These are phyloP conservation scores for Enteromius treurensis DNA, from an alignment of 2,797 vertebrate genomes.

Conservation along the genomic window DNA sequence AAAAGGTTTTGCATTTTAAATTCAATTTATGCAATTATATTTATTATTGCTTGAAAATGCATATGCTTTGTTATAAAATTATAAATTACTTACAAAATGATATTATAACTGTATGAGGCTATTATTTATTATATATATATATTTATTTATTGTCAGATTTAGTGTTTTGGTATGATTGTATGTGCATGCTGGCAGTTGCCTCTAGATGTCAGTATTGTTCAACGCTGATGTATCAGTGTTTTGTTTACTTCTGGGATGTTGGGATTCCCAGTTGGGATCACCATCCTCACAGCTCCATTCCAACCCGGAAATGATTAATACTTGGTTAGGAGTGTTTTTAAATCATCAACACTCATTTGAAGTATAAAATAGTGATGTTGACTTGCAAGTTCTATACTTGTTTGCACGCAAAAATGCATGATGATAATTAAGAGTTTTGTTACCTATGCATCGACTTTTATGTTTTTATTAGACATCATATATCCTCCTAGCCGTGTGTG, in stretches of 20 bases:
- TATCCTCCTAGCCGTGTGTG: not conserved
- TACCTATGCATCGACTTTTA: not conserved
- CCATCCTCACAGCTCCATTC: not conserved
- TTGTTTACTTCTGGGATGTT: not conserved
- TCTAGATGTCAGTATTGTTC: conserved; percentile 41
- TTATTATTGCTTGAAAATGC: too few species aligned
- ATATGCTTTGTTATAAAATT: too few species aligned
- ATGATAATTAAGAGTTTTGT: not conserved
- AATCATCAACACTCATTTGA: not conserved
- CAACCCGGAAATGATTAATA: not conserved
- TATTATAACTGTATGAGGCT: too few species aligned
- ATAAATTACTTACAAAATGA: too few species aligned
- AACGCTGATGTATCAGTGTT: not conserved
- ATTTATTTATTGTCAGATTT: too few species aligned
- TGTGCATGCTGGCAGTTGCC: not conserved
- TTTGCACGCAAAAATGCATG: not conserved
- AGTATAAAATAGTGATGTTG: too few species aligned
- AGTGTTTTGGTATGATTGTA: too few species aligned
- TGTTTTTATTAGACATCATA: not conserved
- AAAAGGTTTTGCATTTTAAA: too few species aligned
- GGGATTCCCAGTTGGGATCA: not conserved
- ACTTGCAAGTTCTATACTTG: not conserved
- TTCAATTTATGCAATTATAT: too few species aligned
- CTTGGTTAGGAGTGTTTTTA: not conserved
- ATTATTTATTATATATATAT: too few species aligned